These are phyloP conservation scores for Synanthedon myopaeformis DNA, from an alignment of 2,888 invertebrate genomes.

Conservation along the genomic window DNA sequence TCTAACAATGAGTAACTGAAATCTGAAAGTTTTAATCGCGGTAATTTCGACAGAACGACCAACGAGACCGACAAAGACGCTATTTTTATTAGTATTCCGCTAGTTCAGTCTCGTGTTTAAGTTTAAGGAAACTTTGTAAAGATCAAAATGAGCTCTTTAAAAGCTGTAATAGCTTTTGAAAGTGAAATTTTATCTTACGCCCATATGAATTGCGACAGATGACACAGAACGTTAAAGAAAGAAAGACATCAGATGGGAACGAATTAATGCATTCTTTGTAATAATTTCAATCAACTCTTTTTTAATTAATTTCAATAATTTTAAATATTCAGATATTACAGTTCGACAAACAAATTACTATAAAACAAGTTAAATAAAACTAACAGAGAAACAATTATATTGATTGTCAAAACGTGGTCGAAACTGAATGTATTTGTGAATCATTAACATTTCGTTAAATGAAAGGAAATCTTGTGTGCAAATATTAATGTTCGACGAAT, in stretches of 20 bases:
- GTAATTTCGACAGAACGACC: conserved; percentile 8
- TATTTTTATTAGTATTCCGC: background rate
- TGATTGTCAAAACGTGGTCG: too few species aligned
- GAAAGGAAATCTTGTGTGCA: conserved; percentile 3
- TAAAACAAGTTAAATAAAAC: too few species aligned
- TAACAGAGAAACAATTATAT: too few species aligned
- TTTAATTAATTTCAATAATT: background rate
- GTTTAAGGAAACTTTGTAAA: background rate
- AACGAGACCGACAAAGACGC: background rate
- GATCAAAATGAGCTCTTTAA: too few species aligned
- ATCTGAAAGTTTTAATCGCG: conserved; percentile 15
- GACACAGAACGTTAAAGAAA: background rate
- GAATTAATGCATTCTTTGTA: background rate
- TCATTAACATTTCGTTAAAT: background rate
- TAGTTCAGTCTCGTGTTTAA: background rate
- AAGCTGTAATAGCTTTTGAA: too few species aligned
- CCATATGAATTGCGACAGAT: too few species aligned
- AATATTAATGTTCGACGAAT: background rate
- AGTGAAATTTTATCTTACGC: too few species aligned
- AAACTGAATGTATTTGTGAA: too few species aligned
- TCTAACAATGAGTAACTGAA: conserved; percentile 25
- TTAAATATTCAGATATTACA: too few species aligned
- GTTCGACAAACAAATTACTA: too few species aligned
- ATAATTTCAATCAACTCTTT: too few species aligned
- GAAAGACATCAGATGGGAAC: background rate